phyloP scores from a whole-genome alignment of 1,140 invertebrate genomes.

The Drosophila mojavensis region DNA sequence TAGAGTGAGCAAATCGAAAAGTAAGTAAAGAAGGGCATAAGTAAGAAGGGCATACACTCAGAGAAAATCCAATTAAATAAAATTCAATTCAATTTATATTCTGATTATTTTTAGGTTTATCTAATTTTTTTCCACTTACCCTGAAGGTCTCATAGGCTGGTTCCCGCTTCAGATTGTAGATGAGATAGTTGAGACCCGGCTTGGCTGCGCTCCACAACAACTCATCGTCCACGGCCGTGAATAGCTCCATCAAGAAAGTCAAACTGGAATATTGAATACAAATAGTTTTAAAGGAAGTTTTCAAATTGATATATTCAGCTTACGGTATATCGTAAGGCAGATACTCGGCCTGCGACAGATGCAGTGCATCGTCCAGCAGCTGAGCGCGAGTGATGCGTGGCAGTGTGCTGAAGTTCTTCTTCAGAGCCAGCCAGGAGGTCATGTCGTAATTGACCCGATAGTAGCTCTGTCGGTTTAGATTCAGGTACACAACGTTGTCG shows the following conservation, averaged over 20 bases:
- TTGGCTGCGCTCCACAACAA: conserved; percentile 74
- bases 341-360: conserved; percentile 88
- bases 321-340: conserved; percentile 86
- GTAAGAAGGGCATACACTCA: no score
- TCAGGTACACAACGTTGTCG: conserved; percentile 71
- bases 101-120: neutral
- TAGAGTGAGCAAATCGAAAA: conserved; percentile 8
- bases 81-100: neutral
- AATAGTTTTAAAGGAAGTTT: neutral
- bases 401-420: conserved; percentile 85
- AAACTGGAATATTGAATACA: conserved; percentile 66
- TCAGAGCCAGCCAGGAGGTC: conserved; percentile 87
- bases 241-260: conserved; percentile 80
- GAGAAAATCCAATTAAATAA: neutral
- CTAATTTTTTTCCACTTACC: conserved; percentile 34
- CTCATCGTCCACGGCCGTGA: conserved; percentile 66
- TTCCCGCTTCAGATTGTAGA: conserved; percentile 74
- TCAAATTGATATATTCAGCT: neutral
- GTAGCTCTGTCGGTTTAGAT: conserved; percentile 86
- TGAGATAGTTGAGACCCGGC: conserved; percentile 74
- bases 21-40: no score
- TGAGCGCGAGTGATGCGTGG: conserved; percentile 89
- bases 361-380: conserved; percentile 92
- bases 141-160: conserved; percentile 82
- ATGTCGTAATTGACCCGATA: conserved; percentile 91